Evolutionary conservation across 2,797 vertebrate species (phyloP).

Genomic region (Myiotriccus ornatus): DNA sequence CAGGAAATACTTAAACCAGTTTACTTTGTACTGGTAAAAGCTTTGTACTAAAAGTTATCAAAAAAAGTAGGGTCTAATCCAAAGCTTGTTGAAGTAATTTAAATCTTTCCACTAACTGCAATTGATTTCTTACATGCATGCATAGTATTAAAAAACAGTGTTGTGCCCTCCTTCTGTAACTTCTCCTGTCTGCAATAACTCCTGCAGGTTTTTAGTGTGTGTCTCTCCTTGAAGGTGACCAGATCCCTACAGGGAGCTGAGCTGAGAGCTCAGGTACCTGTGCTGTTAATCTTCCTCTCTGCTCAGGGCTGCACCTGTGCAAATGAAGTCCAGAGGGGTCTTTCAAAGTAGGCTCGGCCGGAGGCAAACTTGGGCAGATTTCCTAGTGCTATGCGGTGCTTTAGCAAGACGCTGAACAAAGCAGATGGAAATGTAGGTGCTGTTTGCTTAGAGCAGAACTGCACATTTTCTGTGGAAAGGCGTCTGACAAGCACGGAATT

Average conservation of each 20-base stretch:
- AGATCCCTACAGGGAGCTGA: background rate
- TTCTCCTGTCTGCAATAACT: background rate
- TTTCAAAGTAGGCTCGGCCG: background rate
- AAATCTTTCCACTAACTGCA: background rate
- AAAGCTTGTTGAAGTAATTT: background rate
- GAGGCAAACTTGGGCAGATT: background rate
- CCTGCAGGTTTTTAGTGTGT: accelerated
- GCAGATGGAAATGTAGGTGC: background rate
- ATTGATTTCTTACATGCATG: background rate
- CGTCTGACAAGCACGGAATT: accelerated
- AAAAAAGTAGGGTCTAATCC: background rate
- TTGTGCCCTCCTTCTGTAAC: background rate
- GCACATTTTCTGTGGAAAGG: background rate
- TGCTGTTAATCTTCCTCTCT: background rate
- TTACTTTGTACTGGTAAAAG: conserved; percentile 8
- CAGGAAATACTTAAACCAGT: conserved; percentile 23
- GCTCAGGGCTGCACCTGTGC: background rate
- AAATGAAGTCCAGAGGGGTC: background rate
- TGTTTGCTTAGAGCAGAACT: background rate
- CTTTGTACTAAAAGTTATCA: background rate
- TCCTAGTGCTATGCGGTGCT: background rate
- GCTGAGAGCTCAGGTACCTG: background rate
- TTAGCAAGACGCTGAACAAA: background rate
- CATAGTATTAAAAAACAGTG: background rate
- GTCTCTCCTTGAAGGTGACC: background rate